Evolutionary conservation across 2,797 vertebrate genomes (phyloP), one percentile per base, ranked within the genome.

Genomic region (Chromis chromis): DNA sequence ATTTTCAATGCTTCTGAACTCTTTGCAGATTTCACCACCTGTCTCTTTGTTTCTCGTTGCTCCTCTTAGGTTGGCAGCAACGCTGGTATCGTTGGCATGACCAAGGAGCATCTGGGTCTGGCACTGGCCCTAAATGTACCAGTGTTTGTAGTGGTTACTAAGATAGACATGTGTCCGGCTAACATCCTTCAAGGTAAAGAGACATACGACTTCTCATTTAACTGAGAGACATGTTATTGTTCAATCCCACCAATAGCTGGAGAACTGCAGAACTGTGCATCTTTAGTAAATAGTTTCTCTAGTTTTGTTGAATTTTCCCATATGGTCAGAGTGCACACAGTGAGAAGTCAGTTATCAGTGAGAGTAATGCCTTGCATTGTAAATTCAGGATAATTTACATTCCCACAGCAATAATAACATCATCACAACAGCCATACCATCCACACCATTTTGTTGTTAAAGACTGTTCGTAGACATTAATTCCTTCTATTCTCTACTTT

Each of bases 81-180:
- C 0, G 98, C 98, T 66, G 98, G 98, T 58, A 99, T 99, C 48
- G 98, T 99, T 73, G 98, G 98, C 19, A 99, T 99, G 98, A 99
- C 98, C 74, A 99, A 99, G 91, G 97, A 99, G 87, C 98, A 99
- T 62, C 92, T 99, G 78, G 98, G 98, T 75, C 93, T 99, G 88
- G 98, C 98, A 0, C 83, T 99, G 84, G 98, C 98, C 16, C 96
- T 99, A 33, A 99, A 97, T 0, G 98, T 99, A 52, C 97, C 98
- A 0, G 98, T 99, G 80, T 99, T 99, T 79, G 98, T 99, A 55
- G 98, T 99, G 74, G 97, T 99, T 81, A 99, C 98, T 48, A 99
- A 99, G 93, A 99, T 99, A 19, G 98, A 99, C 89, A 99, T 99
- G 98, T 99, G 97, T 90, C 98, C 98, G 6, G 96, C 97, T 79